Percentiles rank a stretch among this genome's conserved stretches.
Evolutionary conservation across 2,888 invertebrate species (phyloP).

Genomic region (Trichogramma dendrolimi): DNA sequence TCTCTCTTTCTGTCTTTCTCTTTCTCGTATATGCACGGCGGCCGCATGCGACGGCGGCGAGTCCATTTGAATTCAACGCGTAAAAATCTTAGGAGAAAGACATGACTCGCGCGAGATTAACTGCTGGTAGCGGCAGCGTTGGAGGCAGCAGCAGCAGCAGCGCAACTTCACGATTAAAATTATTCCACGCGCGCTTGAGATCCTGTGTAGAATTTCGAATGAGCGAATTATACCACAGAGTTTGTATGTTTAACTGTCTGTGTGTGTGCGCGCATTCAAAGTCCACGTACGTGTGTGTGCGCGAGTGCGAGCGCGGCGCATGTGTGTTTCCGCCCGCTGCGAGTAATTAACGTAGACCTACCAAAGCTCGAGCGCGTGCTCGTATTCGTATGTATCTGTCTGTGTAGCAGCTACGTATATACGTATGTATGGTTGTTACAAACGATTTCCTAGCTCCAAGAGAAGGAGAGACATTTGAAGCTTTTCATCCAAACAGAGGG

Average conservation of each 20-base stretch:
- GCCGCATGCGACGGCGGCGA: background rate
- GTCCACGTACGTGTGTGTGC: background rate
- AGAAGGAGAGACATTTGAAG: too few species aligned
- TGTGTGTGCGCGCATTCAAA: too few species aligned
- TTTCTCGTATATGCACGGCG: too few species aligned
- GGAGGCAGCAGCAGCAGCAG: too few species aligned
- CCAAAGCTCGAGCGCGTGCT: too few species aligned
- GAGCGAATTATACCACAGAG: slow-evolving; percentile 16
- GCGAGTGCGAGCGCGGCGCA: background rate
- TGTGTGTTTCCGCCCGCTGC: background rate
- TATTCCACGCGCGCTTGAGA: slow-evolving; percentile 8
- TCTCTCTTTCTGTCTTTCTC: too few species aligned
- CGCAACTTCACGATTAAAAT: background rate
- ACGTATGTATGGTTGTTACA: too few species aligned
- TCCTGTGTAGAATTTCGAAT: slow-evolving; percentile 17
- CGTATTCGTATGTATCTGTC: too few species aligned
- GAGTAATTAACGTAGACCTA: slow-evolving; percentile 16
- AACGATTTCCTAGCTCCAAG: too few species aligned
- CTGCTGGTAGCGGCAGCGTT: slow-evolving; percentile 1
- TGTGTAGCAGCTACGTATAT: too few species aligned
- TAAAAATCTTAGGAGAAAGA: slow-evolving; percentile 22
- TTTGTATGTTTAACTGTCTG: too few species aligned
- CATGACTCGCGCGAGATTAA: slow-evolving; percentile 17
- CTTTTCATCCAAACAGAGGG: too few species aligned
- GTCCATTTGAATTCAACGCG: slow-evolving; percentile 23